Percentiles rank a stretch among this genome's conserved stretches.
phyloP scores from a whole-genome alignment of 2,888 invertebrate species.

The Clistopyga incitator region DNA sequence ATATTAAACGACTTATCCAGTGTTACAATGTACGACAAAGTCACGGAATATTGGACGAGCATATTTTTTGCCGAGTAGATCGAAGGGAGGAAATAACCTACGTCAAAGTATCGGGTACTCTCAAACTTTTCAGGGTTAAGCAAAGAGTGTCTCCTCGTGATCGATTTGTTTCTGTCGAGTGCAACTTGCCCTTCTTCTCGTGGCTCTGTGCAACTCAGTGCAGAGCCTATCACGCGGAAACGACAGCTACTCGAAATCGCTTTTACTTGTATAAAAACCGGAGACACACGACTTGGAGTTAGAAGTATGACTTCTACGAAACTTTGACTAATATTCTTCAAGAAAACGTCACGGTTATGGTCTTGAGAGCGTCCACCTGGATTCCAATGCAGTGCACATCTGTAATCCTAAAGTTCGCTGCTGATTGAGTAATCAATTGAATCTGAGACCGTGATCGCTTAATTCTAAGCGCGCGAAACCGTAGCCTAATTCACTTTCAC shows the following conservation, averaged over 20 bases:
- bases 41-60: not conserved
- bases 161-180: slow-evolving; percentile 35
- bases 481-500: too few species aligned
- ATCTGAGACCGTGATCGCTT: too few species aligned
- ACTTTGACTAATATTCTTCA: slow-evolving; percentile 13
- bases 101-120: slow-evolving; percentile 10
- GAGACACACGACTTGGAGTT: not conserved
- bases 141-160: slow-evolving; percentile 40
- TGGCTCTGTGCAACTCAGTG: not conserved
- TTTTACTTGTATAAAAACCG: slow-evolving; percentile 12
- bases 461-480: too few species aligned
- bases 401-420: not conserved
- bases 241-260: slow-evolving; percentile 26
- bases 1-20: not conserved
- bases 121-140: slow-evolving; percentile 36
- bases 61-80: slow-evolving; percentile 9
- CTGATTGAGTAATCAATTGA: not conserved
- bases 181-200: slow-evolving; percentile 32
- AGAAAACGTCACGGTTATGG: not conserved
- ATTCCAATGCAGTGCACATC: not conserved
- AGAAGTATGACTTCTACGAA: slow-evolving; percentile 3
- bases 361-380: not conserved
- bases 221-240: slow-evolving; percentile 15
- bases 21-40: not conserved
- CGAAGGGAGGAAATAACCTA: not conserved